Base-by-base conservation (phyloP, 2,113 vertebrate species). In the Brienomyrus brachyistius region DNA sequence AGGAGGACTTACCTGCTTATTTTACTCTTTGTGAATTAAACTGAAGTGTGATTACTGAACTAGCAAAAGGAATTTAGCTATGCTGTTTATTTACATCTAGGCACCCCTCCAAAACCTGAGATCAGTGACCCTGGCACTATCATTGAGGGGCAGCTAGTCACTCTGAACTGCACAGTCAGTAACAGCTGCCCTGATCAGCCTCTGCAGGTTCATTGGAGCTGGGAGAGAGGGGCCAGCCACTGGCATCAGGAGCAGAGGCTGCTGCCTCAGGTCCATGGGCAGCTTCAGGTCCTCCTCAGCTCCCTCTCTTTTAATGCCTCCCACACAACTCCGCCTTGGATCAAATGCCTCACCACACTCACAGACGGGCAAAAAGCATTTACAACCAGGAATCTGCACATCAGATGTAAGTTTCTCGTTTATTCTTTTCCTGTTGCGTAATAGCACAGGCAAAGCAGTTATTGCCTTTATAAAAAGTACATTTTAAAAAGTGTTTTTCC, bases 101-200 rank as follows among this genome's bases (percentile, higher is more conserved):
- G 91, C 1, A 86, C 88, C 4, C 95, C 94, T 0, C 93, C 93
- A 62, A 89, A 90, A 23, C 96, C 96, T 0, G 88, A 92, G 85
- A 91, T 97, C 91, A 93, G 91, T 1, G 93, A 93, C 66, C 89
- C 91, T 7, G 66, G 90, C 48, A 90, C 91, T 1, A 93, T 94
- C 85, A 94, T 90, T 19, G 95, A 96, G 19, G 95, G 95, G 2
- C 93, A 95, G 89, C 23, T 51, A 50, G 94, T 95, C 85, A 90
- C 92, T 31, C 82, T 97, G 66, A 96, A 96, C 92, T 97, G 96
- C 91, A 95, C 95, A 0, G 91, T 93, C 62, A 80, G 48, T 17
- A 93, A 93, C 89, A 91, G 90, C 90, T 97, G 96, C 90, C 95
- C 94, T 51, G 91, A 92, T 52, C 31, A 84, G 3, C 94, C 94